These are phyloP conservation scores for Drosophila borborema DNA, from an alignment of 2,888 invertebrate species.

Conservation along the genomic window DNA sequence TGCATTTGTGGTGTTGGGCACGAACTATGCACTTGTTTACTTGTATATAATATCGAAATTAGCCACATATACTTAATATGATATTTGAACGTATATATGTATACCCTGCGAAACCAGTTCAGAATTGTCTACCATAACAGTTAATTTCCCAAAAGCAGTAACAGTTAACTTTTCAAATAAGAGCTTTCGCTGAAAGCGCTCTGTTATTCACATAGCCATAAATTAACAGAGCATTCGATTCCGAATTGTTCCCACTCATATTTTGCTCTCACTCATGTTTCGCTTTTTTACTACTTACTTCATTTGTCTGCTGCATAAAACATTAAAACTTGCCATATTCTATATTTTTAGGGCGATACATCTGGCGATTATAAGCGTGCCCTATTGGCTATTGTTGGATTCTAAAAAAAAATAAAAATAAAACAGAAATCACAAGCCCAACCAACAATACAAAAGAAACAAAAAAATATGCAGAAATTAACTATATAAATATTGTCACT, in stretches of 20 bases:
- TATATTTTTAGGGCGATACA: slow-evolving; percentile 92
- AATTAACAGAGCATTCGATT: slow-evolving; percentile 10
- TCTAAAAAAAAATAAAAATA: slow-evolving; percentile 71
- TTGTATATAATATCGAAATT: not conserved
- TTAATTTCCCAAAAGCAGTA: slow-evolving; percentile 7
- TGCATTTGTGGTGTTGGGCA: slow-evolving; percentile 44
- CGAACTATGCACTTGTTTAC: slow-evolving; percentile 24
- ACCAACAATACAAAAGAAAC: slow-evolving; percentile 38
- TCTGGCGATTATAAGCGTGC: slow-evolving; percentile 97
- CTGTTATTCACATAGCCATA: slow-evolving; percentile 10
- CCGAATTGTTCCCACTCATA: slow-evolving; percentile 1
- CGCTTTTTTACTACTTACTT: slow-evolving; percentile 32
- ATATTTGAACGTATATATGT: not conserved
- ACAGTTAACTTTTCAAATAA: slow-evolving; percentile 9
- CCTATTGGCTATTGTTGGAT: slow-evolving; percentile 92
- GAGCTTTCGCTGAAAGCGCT: slow-evolving; percentile 20
- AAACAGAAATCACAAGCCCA: slow-evolving; percentile 44
- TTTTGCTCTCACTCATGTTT: slow-evolving; percentile 17
- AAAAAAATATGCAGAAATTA: not conserved
- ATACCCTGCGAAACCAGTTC: not conserved
- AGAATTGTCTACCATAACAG: not conserved
- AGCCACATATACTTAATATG: not conserved
- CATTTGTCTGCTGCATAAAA: slow-evolving; percentile 65
- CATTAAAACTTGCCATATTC: slow-evolving; percentile 76
- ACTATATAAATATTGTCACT: slow-evolving; percentile 43